Base-by-base conservation (phyloP, 2,797 vertebrate species). In the Masticophis lateralis region DNA sequence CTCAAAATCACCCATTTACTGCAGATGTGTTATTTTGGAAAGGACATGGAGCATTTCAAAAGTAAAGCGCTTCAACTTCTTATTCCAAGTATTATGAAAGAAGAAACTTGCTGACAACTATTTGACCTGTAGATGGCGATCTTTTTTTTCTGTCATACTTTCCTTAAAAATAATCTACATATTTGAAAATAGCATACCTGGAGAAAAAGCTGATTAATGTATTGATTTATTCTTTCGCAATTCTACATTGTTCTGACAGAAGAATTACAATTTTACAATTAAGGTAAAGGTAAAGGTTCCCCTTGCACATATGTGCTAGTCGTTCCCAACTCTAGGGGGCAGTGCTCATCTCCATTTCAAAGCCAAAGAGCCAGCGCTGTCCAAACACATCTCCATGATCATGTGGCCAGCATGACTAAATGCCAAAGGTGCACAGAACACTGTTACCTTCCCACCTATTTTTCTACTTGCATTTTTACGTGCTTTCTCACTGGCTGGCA, bases 61-160 rank as follows among this genome's bases (percentile, higher is more conserved):
- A 4, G 7, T 74, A 22, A 79, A 79, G 32, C 4, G 4, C 37
- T 79, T 79, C 74, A 79, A 43, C 37, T 79, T 18, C n/a, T 69
- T 43, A 79, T 22, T 79, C 16, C 8, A 43, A 37, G 18, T 22
- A 37, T 79, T 79, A 79, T 22, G 22, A 10, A 79, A 47, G 74
- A 79, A 79, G 74, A 43, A 79, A 47, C 37, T 66, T 47, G 61
- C 91, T 43, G n/a, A 25, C 66, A 37, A 74, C 63, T 16, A n/a
- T 25, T 88, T 55, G 12, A n/a, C 0, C 95, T 28, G 2, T 57
- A 94, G 95, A 0, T 94, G 95, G 91, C 3, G 94, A 93, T 95
- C 91, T 3, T 57, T 51, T 88, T 60, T 61, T n/a, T 27, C 47
- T 22, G 7, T 1, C 51, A 5, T 25, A 8, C 5, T 43, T 74